Conservation (phyloP, 2,113 vertebrate species). For the Tachuris rubrigastra region DNA sequence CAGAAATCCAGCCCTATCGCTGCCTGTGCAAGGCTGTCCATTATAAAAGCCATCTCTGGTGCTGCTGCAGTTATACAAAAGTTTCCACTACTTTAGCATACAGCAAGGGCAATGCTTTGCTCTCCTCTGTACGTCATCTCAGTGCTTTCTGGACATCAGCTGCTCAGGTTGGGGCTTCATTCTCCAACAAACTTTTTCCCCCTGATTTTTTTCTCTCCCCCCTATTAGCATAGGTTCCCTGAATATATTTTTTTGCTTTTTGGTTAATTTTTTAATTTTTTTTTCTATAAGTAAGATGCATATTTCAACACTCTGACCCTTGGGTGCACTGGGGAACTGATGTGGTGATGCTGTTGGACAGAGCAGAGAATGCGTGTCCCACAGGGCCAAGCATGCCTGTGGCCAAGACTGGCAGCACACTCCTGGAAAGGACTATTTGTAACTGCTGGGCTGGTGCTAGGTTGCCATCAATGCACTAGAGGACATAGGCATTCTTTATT, state of each 20-base stretch:
- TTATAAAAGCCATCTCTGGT: background rate
- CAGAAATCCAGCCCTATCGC: background rate
- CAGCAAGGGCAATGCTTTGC: background rate
- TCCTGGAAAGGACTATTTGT: constrained; percentile 29
- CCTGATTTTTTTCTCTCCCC: background rate
- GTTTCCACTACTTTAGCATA: background rate
- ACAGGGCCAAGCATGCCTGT: background rate
- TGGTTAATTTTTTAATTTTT: background rate
- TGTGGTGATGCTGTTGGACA: background rate
- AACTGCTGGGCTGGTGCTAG: background rate
- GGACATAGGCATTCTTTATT: constrained; percentile 1
- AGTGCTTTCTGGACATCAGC: background rate
- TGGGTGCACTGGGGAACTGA: accelerated
- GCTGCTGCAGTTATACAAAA: background rate
- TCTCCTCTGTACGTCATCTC: background rate
- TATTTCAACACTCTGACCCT: background rate
- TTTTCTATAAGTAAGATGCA: background rate
- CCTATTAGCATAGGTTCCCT: background rate
- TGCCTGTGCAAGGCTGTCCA: background rate
- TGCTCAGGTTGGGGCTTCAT: background rate
- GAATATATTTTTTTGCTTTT: background rate
- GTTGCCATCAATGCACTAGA: background rate
- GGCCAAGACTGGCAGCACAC: background rate
- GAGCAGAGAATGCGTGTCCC: background rate
- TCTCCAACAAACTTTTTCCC: accelerated